A percentile compares a stretch with the other conserved stretches of the same genome.
Evolutionary conservation across 1,140 invertebrate genomes (phyloP).

Genomic region (Plodia interpunctella): DNA sequence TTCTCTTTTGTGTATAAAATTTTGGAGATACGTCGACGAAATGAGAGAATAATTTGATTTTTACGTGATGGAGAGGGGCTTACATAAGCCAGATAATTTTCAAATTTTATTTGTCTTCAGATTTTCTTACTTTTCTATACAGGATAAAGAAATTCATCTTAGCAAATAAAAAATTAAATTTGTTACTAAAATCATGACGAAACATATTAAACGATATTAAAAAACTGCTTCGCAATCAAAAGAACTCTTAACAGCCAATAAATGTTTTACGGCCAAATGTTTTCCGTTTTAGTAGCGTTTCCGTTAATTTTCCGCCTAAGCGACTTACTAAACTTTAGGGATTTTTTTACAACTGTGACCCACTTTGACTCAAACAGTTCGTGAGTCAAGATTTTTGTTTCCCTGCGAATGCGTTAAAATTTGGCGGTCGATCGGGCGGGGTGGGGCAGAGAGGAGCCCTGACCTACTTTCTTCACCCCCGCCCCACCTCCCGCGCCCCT

Average conservation of each 20-base stretch:
- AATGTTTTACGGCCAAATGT: neutral
- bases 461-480: conserved; percentile 45
- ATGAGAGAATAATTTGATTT: neutral
- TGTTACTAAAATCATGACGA: too few relatives aligned
- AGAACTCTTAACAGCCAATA: neutral
- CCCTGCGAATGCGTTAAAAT: conserved; percentile 48
- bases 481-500: conserved; percentile 29
- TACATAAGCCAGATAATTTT: too few relatives aligned
- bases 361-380: neutral
- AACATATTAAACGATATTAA: too few relatives aligned
- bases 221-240: too few relatives aligned
- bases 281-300: neutral
- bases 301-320: neutral
- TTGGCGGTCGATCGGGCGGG: conserved; percentile 64
- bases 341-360: conserved; percentile 8
- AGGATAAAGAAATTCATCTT: too few relatives aligned
- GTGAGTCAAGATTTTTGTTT: conserved; percentile 27
- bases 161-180: too few relatives aligned
- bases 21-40: neutral
- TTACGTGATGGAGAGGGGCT: neutral
- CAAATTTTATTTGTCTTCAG: too few relatives aligned
- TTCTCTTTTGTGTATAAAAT: neutral
- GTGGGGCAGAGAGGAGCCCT: conserved; percentile 40
- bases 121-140: too few relatives aligned
- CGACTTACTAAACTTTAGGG: conserved; percentile 1